A percentile compares a stretch with the other conserved stretches of the same genome.
Evolutionary conservation across 2,113 vertebrate genomes (phyloP).

Genomic region (Dromaius novaehollandiae): DNA sequence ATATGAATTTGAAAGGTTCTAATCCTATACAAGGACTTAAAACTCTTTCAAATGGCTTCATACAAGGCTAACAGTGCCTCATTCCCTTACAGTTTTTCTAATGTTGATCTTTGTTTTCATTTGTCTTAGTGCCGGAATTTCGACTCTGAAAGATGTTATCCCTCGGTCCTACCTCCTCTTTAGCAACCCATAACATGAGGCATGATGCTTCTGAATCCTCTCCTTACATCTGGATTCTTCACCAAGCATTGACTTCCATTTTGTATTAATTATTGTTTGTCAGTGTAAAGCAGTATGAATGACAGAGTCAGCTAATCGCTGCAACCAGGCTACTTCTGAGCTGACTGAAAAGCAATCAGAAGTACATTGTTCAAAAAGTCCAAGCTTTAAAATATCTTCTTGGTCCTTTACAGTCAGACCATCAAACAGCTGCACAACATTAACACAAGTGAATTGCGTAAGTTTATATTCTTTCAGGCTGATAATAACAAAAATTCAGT

Average conservation of each 20-base stretch:
- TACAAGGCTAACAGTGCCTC: background rate
- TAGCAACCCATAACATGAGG: background rate
- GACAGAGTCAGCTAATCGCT: conserved; percentile 26
- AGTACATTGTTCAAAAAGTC: conserved; percentile 33
- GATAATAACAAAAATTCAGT: conserved; percentile 44
- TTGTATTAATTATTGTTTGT: background rate
- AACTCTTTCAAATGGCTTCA: background rate
- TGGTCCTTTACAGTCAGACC: conserved; percentile 28
- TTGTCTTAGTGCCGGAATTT: background rate
- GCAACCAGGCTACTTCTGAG: conserved; percentile 35
- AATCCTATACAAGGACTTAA: background rate
- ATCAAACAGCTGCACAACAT: conserved; percentile 45
- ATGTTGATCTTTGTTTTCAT: background rate
- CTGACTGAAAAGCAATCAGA: conserved; percentile 58
- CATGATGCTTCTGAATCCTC: background rate
- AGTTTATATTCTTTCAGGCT: conserved; percentile 30
- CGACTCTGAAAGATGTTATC: background rate
- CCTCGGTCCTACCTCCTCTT: background rate
- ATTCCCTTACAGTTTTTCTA: background rate
- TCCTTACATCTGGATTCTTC: background rate
- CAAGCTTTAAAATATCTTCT: conserved; percentile 46
- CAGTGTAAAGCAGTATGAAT: background rate
- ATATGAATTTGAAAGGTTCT: background rate
- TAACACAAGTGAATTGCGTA: background rate
- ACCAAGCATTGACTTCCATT: background rate